Percentiles rank a stretch among this genome's conserved stretches.
phyloP scores from a whole-genome alignment of 2,888 invertebrate species.

The Crossocerus cetratus region DNA sequence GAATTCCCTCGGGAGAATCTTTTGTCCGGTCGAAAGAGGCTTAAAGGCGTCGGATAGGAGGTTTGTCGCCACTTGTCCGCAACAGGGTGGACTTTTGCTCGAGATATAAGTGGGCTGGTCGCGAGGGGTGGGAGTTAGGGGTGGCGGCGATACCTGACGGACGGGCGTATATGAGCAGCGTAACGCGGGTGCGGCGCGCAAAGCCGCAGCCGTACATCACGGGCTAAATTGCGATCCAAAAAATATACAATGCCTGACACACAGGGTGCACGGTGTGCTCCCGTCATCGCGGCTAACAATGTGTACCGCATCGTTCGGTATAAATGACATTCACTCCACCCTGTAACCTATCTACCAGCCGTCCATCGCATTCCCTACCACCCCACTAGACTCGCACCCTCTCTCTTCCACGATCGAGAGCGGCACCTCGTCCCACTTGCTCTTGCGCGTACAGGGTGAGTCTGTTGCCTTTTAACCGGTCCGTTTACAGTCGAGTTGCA shows the following conservation, averaged over 20 bases:
- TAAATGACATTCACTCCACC: conserved; percentile 68
- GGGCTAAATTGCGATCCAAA: conserved; percentile 75
- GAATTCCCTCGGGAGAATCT: too few species aligned
- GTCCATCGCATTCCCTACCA: neutral
- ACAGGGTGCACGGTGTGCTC: conserved; percentile 62
- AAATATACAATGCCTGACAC: conserved; percentile 75
- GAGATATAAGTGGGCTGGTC: conserved; percentile 37
- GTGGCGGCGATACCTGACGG: conserved; percentile 55
- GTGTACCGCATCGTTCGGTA: conserved; percentile 66
- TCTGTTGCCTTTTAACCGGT: too few species aligned
- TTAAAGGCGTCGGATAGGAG: too few species aligned
- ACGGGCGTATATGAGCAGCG: conserved; percentile 59
- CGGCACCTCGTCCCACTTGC: too few species aligned
- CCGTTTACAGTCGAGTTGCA: too few species aligned
- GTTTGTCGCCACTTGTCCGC: too few species aligned
- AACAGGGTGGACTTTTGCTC: too few species aligned
- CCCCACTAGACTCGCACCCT: neutral
- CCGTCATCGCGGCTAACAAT: conserved; percentile 68
- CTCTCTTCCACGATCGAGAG: neutral
- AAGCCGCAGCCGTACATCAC: conserved; percentile 72
- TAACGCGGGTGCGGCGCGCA: conserved; percentile 50
- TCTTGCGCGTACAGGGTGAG: too few species aligned
- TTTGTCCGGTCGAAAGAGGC: too few species aligned
- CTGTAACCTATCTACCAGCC: conserved; percentile 44
- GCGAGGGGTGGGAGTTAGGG: conserved; percentile 9